Percentiles rank a stretch among this genome's conserved stretches.
These are phyloP conservation scores for Labeo rohita DNA, from an alignment of 2,113 vertebrate genomes.

Conservation along the genomic window DNA sequence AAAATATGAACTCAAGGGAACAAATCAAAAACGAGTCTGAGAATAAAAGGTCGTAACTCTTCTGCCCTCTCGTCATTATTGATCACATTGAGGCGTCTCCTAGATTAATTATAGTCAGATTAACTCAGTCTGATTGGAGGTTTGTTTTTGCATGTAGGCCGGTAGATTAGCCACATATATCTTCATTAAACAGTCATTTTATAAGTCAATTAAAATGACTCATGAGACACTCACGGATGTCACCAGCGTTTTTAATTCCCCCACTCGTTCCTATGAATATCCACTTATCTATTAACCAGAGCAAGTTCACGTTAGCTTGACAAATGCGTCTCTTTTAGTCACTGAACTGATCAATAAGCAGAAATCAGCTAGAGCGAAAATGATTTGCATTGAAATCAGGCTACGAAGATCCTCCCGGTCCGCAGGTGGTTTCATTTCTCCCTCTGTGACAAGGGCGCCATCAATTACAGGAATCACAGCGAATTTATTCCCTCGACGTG, in stretches of 20 bases:
- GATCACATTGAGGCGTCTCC: not conserved
- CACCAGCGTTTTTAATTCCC: slow-evolving; percentile 11
- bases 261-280: slow-evolving; percentile 14
- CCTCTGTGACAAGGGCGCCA: slow-evolving; percentile 23
- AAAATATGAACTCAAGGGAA: not conserved
- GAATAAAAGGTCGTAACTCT: not conserved
- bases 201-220: slow-evolving; percentile 56
- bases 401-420: not conserved
- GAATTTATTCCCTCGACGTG: slow-evolving; percentile 28
- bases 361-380: slow-evolving; percentile 19
- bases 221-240: slow-evolving; percentile 43
- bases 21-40: not conserved
- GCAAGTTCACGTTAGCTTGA: not conserved
- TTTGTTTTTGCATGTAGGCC: slow-evolving; percentile 17
- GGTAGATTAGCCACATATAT: slow-evolving; percentile 47
- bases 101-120: not conserved
- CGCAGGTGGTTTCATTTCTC: slow-evolving; percentile 37
- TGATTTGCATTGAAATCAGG: slow-evolving; percentile 34
- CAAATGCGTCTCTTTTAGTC: not conserved
- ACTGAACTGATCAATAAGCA: slow-evolving; percentile 19
- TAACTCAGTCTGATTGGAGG: not conserved
- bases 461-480: slow-evolving; percentile 41
- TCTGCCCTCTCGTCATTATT: not conserved
- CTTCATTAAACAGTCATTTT: slow-evolving; percentile 58
- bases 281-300: slow-evolving; percentile 32